Conservation (phyloP, 2,113 vertebrate genomes). For the Lasiurus borealis region DNA sequence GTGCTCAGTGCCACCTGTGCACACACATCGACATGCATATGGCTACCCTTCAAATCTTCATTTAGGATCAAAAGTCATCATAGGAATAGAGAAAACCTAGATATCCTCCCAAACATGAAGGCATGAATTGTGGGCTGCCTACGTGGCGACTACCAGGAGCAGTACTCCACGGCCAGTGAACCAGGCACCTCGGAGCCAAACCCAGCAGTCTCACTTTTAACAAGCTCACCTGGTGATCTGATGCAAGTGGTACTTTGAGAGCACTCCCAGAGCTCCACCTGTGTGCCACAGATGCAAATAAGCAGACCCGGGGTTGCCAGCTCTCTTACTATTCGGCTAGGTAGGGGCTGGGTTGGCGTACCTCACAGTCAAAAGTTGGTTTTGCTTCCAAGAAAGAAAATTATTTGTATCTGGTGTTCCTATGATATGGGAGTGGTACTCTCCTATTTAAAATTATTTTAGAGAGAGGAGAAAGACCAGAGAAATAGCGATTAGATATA, state of each 20-base stretch:
- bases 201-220: neutral
- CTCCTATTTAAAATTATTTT: neutral
- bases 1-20: fast-evolving
- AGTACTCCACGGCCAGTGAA: no score
- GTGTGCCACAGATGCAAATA: neutral
- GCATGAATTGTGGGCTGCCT: neutral
- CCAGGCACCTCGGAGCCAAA: neutral
- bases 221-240: neutral
- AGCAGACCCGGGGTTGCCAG: neutral
- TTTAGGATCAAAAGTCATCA: neutral
- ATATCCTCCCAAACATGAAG: neutral
- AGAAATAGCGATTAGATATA: neutral
- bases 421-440: neutral
- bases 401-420: neutral
- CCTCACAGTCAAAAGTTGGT: neutral
- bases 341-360: neutral
- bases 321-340: neutral
- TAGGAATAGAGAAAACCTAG: neutral
- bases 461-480: neutral
- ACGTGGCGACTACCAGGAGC: fast-evolving
- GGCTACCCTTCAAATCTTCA: neutral
- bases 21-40: neutral
- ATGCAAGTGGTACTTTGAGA: neutral
- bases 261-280: neutral
- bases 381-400: conserved; percentile 41